Evolutionary conservation across 2,113 vertebrate species (phyloP), one percentile per base, ranked within the genome.

Genomic region (Anseranas semipalmata): DNA sequence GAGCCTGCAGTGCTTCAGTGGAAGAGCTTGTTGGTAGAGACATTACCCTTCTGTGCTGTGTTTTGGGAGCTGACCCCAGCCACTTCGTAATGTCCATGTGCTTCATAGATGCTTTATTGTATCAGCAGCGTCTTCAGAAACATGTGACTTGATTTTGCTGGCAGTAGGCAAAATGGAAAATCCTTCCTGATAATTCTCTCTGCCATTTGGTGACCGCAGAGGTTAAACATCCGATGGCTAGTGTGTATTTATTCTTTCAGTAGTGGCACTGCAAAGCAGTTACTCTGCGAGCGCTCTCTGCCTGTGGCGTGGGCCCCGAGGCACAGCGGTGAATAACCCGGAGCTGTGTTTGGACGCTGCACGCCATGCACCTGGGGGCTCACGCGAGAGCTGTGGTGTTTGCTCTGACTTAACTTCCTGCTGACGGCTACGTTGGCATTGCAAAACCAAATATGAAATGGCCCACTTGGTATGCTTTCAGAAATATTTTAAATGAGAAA

Each of bases 291-390:
- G 43, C 6, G 1, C 71, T 24, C 74, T 43, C 65, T 46, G 33
- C 55, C 73, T 65, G 39, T 63, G 55, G 35, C 13, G 0, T 6
- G 56, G n/a, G 25, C 73, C 53, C 76, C 15, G 52, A 30, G 56
- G 46, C 65, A 37, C 2, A 0, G 25, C 0, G 12, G 28, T 13
- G 56, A 63, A 66, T 27, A 77, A 25, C 3, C 0, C 0, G 0
- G 20, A 24, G 52, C 3, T 9, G 21, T 11, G 28, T 4, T 18
- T 6, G 88, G 39, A 22, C 82, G 74, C 3, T 2, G 16, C 7
- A 0, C 45, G 24, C 70, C 0, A 0, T 46, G 53, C 91, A 56
- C 39, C 89, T 83, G 67, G 76, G 78, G 25, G 72, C 7, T 87
- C 46, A 9, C 19, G 3, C 6, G n/a, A 50, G 62, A 67, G 46